These are phyloP conservation scores for Hirudo medicinalis DNA, from an alignment of 1,140 invertebrate genomes.

Conservation along the genomic window DNA sequence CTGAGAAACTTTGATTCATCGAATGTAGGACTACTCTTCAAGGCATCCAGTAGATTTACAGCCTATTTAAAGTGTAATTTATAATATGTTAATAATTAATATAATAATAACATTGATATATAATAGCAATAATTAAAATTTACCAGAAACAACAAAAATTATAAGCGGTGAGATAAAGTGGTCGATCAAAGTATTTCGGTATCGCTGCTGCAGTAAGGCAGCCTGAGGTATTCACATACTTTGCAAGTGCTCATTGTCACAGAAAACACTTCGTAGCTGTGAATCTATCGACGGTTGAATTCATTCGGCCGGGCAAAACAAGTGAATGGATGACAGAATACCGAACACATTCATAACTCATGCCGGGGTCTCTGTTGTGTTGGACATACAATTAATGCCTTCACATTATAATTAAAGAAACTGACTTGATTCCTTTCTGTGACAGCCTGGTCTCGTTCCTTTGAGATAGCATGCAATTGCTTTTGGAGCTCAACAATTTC, in stretches of 20 bases:
- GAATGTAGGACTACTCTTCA: background rate
- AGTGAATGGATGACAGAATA: background rate
- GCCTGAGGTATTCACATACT: no score
- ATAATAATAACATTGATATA: no score
- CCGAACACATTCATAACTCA: background rate
- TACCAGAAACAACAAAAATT: background rate
- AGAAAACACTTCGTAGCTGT: no score
- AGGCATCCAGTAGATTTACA: background rate
- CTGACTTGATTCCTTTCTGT: background rate
- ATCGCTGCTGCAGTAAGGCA: background rate
- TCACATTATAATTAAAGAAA: background rate
- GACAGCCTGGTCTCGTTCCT: background rate
- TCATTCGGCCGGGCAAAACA: no score
- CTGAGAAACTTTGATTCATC: conserved; percentile 10
- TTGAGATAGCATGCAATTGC: background rate
- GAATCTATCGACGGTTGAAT: no score
- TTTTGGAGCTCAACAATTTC: background rate
- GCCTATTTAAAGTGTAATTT: background rate
- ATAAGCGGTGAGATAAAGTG: background rate
- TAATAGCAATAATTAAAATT: background rate
- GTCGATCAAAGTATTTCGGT: no score
- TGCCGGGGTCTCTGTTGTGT: background rate
- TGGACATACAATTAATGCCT: background rate
- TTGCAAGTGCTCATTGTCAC: no score
- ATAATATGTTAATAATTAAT: no score